These are phyloP conservation scores for Ceratosolen fusciceps DNA, from an alignment of 1,140 invertebrate genomes.

Conservation along the genomic window DNA sequence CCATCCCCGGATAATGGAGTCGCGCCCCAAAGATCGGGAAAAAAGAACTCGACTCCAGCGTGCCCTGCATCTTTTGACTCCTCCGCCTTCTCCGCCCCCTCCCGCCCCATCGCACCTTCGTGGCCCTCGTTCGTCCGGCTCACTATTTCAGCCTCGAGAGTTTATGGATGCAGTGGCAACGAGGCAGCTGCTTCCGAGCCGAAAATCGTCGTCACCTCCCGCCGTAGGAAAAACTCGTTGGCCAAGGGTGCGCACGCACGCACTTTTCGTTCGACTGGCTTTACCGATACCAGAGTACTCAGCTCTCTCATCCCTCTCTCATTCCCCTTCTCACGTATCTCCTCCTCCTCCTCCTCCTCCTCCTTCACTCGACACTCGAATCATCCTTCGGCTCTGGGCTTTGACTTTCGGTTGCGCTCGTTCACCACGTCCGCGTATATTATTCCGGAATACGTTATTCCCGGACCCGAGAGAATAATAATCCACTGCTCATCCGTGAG, in stretches of 20 bases:
- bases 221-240: conserved; percentile 24
- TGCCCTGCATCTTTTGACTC: too few relatives aligned
- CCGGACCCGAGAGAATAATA: too few relatives aligned
- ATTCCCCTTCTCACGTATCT: too few relatives aligned
- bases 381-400: not conserved
- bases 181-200: not conserved
- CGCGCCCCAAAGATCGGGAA: too few relatives aligned
- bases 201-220: not conserved
- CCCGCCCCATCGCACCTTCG: not conserved
- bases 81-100: not conserved
- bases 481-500: not conserved
- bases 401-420: not conserved
- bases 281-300: too few relatives aligned
- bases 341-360: not conserved
- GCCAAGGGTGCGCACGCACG: not conserved
- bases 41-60: too few relatives aligned
- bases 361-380: not conserved
- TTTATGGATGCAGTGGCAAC: not conserved
- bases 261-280: too few relatives aligned
- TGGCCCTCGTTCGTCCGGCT: not conserved
- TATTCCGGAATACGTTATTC: too few relatives aligned
- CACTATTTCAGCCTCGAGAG: not conserved
- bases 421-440: too few relatives aligned
- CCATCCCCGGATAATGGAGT: too few relatives aligned
- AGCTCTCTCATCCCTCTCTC: too few relatives aligned